phyloP scores from a whole-genome alignment of 1,140 invertebrate species.

The Ladona fulva region DNA sequence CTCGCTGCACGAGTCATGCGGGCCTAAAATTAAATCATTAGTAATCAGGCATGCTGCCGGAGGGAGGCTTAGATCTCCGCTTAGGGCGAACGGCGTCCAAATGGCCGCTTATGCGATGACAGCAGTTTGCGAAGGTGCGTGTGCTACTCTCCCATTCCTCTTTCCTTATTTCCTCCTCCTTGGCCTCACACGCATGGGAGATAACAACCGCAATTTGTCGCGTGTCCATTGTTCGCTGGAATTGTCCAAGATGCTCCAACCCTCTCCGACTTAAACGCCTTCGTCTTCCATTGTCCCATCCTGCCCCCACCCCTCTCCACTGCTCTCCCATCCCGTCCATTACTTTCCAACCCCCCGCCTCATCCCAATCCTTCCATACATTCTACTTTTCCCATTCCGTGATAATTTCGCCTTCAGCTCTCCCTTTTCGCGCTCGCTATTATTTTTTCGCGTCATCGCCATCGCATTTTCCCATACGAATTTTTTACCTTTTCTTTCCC shows the following conservation, averaged over 20 bases:
- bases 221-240: background rate
- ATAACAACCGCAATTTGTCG: background rate
- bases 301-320: background rate
- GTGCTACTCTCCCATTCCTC: background rate
- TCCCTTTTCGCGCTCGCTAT: too few species aligned
- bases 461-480: too few species aligned
- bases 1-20: background rate
- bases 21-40: background rate
- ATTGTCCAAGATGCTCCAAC: background rate
- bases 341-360: background rate
- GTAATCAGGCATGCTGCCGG: background rate
- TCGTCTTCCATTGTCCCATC: background rate
- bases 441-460: too few species aligned
- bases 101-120: background rate
- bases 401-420: too few species aligned
- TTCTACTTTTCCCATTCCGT: too few species aligned
- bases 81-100: background rate
- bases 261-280: background rate
- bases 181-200: background rate
- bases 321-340: background rate
- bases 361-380: too few species aligned
- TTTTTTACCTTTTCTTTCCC: too few species aligned
- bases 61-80: background rate
- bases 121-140: background rate
- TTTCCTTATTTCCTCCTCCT: background rate